A percentile compares a stretch with the other conserved stretches of the same genome.
These are phyloP conservation scores for Pachycephus smyrnensis DNA, from an alignment of 2,888 invertebrate species.

Conservation along the genomic window DNA sequence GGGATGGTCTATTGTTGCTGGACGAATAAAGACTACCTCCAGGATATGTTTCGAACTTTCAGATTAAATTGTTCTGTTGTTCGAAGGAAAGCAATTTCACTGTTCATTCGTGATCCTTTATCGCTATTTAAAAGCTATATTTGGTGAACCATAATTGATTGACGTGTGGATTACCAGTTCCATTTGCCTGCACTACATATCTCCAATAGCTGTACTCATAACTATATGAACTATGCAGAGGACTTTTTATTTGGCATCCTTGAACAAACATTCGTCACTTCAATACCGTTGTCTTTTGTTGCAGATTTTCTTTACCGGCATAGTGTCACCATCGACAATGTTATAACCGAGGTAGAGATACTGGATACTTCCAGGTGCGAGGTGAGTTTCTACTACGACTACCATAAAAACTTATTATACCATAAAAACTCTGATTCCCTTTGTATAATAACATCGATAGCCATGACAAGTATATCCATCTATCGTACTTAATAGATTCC, in stretches of 20 bases:
- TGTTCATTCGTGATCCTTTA: neutral
- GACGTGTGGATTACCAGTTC: neutral
- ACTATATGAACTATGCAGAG: too few species aligned
- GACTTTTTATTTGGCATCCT: neutral
- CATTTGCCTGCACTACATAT: neutral
- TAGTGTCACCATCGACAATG: slow-evolving; percentile 82
- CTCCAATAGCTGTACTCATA: neutral
- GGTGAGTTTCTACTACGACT: slow-evolving; percentile 70
- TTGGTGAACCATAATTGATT: neutral
- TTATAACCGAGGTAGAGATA: slow-evolving; percentile 82
- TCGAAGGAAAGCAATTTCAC: neutral
- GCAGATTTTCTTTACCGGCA: slow-evolving; percentile 85
- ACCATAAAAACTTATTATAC: neutral
- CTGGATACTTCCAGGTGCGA: slow-evolving; percentile 84
- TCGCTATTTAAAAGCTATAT: neutral
- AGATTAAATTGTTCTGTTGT: neutral
- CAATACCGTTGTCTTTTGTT: slow-evolving; percentile 63
- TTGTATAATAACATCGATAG: neutral
- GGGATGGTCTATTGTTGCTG: neutral
- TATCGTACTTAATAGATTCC: neutral
- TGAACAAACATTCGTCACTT: slow-evolving; percentile 10
- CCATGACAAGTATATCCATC: neutral
- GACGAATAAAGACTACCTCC: neutral
- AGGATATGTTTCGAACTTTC: neutral
- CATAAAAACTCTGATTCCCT: neutral